Percentiles rank a stretch among this genome's conserved stretches.
Conservation (phyloP, 2,113 vertebrate genomes). For the Tenrec ecaudatus region DNA sequence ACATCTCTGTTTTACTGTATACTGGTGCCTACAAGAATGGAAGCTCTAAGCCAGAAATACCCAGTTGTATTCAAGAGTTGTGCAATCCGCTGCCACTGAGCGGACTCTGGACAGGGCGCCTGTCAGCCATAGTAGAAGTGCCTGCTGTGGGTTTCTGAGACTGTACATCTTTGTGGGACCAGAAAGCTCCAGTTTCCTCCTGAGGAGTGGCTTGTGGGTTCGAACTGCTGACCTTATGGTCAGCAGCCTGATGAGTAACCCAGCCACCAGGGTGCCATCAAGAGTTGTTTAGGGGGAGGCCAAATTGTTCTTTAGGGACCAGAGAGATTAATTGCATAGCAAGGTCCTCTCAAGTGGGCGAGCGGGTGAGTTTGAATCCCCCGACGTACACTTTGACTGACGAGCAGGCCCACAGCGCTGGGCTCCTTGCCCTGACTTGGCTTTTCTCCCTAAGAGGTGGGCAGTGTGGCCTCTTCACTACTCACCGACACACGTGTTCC, state of each 20-base stretch:
- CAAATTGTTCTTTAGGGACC: background rate
- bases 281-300: background rate
- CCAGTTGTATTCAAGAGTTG: background rate
- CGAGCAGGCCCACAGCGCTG: background rate
- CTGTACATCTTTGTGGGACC: too few species aligned
- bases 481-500: constrained; percentile 88
- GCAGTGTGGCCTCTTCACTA: background rate
- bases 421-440: background rate
- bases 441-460: background rate
- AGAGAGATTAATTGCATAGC: background rate
- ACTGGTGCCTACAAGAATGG: background rate
- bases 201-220: too few species aligned
- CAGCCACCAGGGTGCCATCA: too few species aligned
- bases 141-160: too few species aligned
- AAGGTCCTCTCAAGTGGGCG: background rate
- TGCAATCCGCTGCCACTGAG: too few species aligned
- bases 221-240: too few species aligned
- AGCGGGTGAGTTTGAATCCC: background rate
- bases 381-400: background rate
- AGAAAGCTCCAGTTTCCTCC: too few species aligned
- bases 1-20: constrained; percentile 63
- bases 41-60: background rate
- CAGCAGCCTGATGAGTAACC: too few species aligned
- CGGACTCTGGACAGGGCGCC: too few species aligned
- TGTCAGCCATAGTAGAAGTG: too few species aligned